Evolutionary conservation across 1,140 invertebrate genomes (phyloP).

Genomic region (Megathymus violae): DNA sequence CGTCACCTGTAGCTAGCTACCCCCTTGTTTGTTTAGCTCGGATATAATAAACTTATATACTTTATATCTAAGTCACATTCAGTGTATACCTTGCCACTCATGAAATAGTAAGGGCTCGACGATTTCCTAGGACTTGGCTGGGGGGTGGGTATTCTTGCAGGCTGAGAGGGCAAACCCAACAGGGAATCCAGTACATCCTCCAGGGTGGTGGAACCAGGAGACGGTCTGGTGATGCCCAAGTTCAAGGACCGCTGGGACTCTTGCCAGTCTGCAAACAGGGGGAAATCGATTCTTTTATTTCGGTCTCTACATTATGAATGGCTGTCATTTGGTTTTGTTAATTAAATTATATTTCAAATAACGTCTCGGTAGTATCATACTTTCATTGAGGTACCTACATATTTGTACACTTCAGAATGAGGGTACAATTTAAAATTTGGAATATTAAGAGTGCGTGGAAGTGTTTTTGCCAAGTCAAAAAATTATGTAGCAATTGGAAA

Average conservation of each 20-base stretch:
- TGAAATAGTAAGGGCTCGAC: conserved; percentile 85
- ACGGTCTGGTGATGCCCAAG: conserved; percentile 81
- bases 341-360: too few relatives aligned
- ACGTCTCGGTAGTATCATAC: too few relatives aligned
- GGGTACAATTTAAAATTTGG: neutral
- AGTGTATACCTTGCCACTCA: conserved; percentile 87
- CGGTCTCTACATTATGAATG: neutral
- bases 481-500: too few relatives aligned
- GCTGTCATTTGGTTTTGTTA: too few relatives aligned
- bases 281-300: conserved; percentile 14
- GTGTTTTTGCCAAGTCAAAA: neutral
- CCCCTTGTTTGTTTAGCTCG: too few relatives aligned
- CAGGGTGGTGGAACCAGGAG: conserved; percentile 92
- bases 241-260: conserved; percentile 76
- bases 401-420: too few relatives aligned
- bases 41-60: too few relatives aligned
- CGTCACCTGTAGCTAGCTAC: too few relatives aligned
- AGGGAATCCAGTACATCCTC: conserved; percentile 97
- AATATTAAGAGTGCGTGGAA: neutral
- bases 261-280: conserved; percentile 75
- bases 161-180: conserved; percentile 91
- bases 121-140: conserved; percentile 86
- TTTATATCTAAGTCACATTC: neutral
- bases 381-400: too few relatives aligned
- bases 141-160: conserved; percentile 86